Evolutionary conservation across 2,797 vertebrate genomes (phyloP).

Genomic region (Eurystomus glaucurus): DNA sequence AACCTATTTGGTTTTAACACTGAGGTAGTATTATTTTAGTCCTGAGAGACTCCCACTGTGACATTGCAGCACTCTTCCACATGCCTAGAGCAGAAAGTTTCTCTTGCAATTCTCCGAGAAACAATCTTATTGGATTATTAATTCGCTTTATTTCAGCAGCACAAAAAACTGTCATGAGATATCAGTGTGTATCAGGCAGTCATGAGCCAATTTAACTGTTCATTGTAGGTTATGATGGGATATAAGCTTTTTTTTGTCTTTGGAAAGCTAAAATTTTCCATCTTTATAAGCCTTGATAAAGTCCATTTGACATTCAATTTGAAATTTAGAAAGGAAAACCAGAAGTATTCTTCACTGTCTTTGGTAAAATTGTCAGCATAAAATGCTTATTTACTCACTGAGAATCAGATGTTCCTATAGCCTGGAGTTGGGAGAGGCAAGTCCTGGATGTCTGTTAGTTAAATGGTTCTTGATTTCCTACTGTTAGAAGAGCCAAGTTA

Average conservation of each 20-base stretch:
- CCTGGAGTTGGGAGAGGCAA: neutral
- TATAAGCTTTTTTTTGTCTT: neutral
- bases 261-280: too few relatives aligned
- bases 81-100: neutral
- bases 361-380: neutral
- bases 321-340: neutral
- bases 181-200: neutral
- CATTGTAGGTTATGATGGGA: neutral
- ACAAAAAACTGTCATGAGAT: neutral
- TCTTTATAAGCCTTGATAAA: too few relatives aligned
- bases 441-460: neutral
- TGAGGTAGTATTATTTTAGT: rapidly evolving
- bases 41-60: neutral
- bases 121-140: neutral
- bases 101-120: neutral
- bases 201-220: neutral
- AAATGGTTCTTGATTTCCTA: too few relatives aligned
- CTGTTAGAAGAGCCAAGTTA: too few relatives aligned
- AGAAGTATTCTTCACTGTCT: neutral
- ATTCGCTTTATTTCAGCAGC: neutral
- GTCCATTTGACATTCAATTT: neutral
- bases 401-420: neutral
- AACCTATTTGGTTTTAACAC: neutral
- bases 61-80: neutral
- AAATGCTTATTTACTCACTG: neutral